Evolutionary conservation across 2,113 vertebrate species (phyloP).

Genomic region (Solea senegalensis): DNA sequence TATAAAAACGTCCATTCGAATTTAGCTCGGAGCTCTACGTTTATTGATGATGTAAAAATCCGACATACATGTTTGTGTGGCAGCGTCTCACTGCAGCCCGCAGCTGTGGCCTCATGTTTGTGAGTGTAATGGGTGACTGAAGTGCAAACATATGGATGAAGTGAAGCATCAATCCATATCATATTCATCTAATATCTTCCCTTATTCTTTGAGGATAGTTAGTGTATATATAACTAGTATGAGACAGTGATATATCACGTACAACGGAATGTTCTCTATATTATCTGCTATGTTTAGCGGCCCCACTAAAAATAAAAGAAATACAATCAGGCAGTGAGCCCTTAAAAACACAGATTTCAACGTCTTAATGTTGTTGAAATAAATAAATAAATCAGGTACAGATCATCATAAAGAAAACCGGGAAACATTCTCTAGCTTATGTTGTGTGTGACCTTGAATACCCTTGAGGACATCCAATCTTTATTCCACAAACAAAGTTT

Average conservation of each 20-base stretch:
- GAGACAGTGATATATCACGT: too few species aligned
- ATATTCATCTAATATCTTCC: too few species aligned
- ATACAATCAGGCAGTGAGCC: too few species aligned
- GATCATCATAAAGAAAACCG: slow-evolving; percentile 3
- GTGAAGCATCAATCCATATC: background rate
- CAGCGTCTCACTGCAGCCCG: too few species aligned
- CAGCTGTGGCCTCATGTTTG: too few species aligned
- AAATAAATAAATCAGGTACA: background rate
- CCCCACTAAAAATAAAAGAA: too few species aligned
- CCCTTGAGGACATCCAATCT: slow-evolving; percentile 35
- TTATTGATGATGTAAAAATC: too few species aligned
- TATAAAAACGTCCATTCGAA: too few species aligned
- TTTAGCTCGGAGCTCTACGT: too few species aligned
- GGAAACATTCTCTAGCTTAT: slow-evolving; percentile 15
- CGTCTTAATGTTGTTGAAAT: background rate
- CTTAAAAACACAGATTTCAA: background rate
- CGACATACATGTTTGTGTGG: too few species aligned
- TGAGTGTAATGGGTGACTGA: slow-evolving; percentile 7
- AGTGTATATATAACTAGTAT: background rate
- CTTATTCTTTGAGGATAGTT: background rate
- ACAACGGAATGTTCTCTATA: too few species aligned
- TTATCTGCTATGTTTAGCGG: too few species aligned
- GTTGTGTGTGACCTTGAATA: slow-evolving; percentile 16
- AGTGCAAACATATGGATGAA: slow-evolving; percentile 30
- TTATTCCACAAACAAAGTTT: slow-evolving; percentile 45